Evolutionary conservation across 2,113 vertebrate genomes (phyloP), one percentile per base, ranked within the genome.

Genomic region (Onychostoma macrolepis): DNA sequence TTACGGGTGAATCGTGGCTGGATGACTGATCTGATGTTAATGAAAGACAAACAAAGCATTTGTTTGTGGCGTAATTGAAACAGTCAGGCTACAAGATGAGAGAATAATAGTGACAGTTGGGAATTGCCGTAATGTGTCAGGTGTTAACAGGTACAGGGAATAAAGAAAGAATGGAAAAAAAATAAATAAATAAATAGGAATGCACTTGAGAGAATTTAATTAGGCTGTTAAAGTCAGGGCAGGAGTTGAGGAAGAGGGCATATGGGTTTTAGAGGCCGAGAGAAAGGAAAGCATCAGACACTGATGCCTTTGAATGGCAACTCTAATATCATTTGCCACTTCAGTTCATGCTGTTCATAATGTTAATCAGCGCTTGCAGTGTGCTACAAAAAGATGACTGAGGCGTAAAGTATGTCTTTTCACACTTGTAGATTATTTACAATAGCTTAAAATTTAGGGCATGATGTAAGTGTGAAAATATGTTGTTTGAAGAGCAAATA

Each of bases 31-130:
- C 91, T 91, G 93, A 95, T 87, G 92, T 93, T 96, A 94, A 96
- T 95, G 93, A 94, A 96, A 96, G 94, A 93, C 95, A 97, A 97
- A 97, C 96, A 94, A 89, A 93, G 92, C 93, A 92, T 11, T 90
- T 89, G 58, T 83, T 90, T 91, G 89, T 53, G 50, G 85, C 85
- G 88, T 91, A 91, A 92, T 89, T 63, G 92, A 93, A 91, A 87
- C 85, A 63, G 79, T 88, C 93, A 88, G 94, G 94, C 94, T 94
- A 93, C 93, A 92, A 85, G 82, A 87, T 38, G 58, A 89, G 61
- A 86, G 67, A 43, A 85, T 86, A 86, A 87, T 84, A 84, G 90
- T 67, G 86, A 92, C 91, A 88, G 93, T 92, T 92, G 85, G 92
- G 86, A 85, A 84, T 92, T 90, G 85, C 77, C 83, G 93, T 94